Evolutionary conservation across 2,888 invertebrate species (phyloP), one percentile per base, ranked within the genome.

Genomic region (Sclerodermus sp.): DNA sequence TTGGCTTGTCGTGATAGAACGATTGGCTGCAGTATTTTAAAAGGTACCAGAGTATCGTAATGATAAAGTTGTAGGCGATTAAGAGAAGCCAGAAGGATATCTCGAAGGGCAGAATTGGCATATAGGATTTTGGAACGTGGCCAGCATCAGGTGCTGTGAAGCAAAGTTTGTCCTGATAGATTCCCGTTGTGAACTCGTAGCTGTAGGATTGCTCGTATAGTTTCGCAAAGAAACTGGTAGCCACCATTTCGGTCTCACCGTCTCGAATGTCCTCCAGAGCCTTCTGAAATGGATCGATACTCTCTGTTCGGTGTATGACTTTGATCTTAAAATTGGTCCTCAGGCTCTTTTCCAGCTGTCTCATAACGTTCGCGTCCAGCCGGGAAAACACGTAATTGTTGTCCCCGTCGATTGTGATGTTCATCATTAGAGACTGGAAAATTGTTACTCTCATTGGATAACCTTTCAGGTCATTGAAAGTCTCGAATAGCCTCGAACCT

Each of bases 351-450:
- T 64, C 61, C 31, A 69, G 13, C 1, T 56, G 23, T 0, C 14
- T 53, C 51, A 66, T 42, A 1, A 53, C 57, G 0, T 57, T 32
- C 0, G 53, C 62, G 16, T 71, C 72, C 1, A 62, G 13, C n/a
- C 53, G 51, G 0, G 13, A 37, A 14, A 58, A 55, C 12, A 43
- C 57, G 2, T 51, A 1, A 1, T 15, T 47, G 1, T 23, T 37
- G 1, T 52, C 38, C 0, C 30, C 13, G 1, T 44, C 8, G 13
- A 55, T 47, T 1, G 37, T 29, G 15, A 66, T 23, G 4, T 49
- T 9, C 70, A 70, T 70, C 53, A 66, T 73, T 42, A 80, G 73
- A 1, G 61, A 62, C 0, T 53, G 18, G 40, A 58, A 50, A 2
- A 62, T 45, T 8, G 40, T 31, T 31, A 57, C 42, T 6, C 52